Evolutionary conservation across 2,888 invertebrate genomes (phyloP).

Genomic region (Lithophane ornitopus): DNA sequence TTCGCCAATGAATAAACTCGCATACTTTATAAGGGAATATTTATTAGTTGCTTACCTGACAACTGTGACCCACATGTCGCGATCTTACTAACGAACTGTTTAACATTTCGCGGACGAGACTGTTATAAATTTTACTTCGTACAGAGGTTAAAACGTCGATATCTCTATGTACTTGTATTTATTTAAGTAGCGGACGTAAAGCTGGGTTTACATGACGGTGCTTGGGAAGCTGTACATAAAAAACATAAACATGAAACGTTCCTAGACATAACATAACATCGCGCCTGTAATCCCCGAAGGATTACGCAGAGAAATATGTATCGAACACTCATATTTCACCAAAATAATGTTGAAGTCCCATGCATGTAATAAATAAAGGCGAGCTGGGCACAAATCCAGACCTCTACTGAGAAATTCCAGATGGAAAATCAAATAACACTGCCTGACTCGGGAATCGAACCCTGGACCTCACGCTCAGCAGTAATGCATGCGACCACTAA

Average conservation of each 20-base stretch:
- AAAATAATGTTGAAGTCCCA: no score
- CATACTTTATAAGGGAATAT: constrained; percentile 63
- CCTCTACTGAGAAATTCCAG: no score
- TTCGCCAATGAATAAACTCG: constrained; percentile 55
- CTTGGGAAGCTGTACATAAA: background rate
- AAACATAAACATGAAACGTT: background rate
- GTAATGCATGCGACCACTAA: no score
- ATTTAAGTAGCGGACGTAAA: constrained; percentile 37
- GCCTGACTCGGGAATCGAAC: no score
- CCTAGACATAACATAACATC: no score
- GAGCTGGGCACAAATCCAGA: no score
- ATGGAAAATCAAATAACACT: no score
- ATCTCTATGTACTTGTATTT: constrained; percentile 51
- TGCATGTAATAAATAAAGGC: no score
- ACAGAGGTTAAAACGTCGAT: constrained; percentile 72
- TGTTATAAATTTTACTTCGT: constrained; percentile 75
- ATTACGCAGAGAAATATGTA: no score
- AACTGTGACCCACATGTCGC: constrained; percentile 66
- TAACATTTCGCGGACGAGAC: constrained; percentile 76
- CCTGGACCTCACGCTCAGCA: no score
- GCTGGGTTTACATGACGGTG: constrained; percentile 22
- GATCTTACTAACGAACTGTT: constrained; percentile 76
- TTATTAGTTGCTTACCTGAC: constrained; percentile 59
- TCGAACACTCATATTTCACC: no score
- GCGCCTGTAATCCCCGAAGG: no score